Percentiles rank a stretch among this genome's conserved stretches.
phyloP scores from a whole-genome alignment of 2,888 invertebrate genomes.

The Criorhina ranunculi region DNA sequence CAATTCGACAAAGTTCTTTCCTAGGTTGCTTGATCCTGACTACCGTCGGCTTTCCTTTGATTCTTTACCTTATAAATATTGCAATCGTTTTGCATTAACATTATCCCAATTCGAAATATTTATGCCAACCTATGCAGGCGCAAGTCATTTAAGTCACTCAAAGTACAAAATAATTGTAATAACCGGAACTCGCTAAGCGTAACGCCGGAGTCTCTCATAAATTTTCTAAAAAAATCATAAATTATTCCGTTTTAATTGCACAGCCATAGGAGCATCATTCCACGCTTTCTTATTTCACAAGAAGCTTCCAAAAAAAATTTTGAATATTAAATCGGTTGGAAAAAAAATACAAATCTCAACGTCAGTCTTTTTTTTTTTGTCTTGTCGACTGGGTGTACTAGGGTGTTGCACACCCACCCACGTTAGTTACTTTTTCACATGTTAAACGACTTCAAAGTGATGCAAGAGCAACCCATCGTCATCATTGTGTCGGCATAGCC shows the following conservation, averaged over 20 bases:
- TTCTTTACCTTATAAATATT: too few relatives aligned
- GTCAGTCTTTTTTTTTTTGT: neutral
- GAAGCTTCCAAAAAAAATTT: slow-evolving; percentile 34
- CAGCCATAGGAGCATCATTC: neutral
- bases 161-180: neutral
- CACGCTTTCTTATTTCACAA: slow-evolving; percentile 56
- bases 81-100: neutral
- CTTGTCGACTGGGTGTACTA: slow-evolving; percentile 40
- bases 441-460: slow-evolving; percentile 71
- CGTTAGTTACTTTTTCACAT: slow-evolving; percentile 69
- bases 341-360: slow-evolving; percentile 38
- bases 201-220: slow-evolving; percentile 16
- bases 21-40: too few relatives aligned
- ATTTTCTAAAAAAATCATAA: slow-evolving; percentile 3
- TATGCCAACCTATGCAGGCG: neutral
- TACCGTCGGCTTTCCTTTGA: too few relatives aligned
- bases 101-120: neutral
- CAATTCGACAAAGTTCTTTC: too few relatives aligned
- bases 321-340: slow-evolving; percentile 68
- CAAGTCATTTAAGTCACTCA: slow-evolving; percentile 3
- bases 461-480: slow-evolving; percentile 55
- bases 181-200: slow-evolving; percentile 17
- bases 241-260: slow-evolving; percentile 41
- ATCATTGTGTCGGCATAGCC: slow-evolving; percentile 37
- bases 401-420: slow-evolving; percentile 51